A percentile compares a stretch with the other conserved stretches of the same genome.
These are phyloP conservation scores for Allolobophora icterica DNA, from an alignment of 2,888 invertebrate genomes.

Conservation along the genomic window DNA sequence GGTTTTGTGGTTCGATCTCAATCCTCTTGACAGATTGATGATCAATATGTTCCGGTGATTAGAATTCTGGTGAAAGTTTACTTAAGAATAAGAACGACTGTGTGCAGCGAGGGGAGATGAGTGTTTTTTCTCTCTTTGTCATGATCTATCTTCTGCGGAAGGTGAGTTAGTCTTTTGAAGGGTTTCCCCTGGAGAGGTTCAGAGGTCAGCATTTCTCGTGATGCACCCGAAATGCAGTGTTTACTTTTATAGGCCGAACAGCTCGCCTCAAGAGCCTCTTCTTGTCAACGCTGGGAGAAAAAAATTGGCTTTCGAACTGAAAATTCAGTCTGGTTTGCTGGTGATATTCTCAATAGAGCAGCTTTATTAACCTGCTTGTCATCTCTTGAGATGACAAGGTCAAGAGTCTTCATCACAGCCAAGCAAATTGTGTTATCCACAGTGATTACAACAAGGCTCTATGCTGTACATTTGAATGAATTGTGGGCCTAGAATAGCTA, in stretches of 20 bases:
- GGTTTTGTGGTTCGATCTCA: neutral
- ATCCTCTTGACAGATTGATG: constrained; percentile 6
- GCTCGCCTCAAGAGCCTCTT: constrained; percentile 4
- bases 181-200: neutral
- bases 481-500: too few species aligned
- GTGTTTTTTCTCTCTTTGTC: neutral
- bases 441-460: neutral
- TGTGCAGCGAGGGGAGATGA: neutral
- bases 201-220: neutral
- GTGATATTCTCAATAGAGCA: neutral
- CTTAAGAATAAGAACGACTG: neutral
- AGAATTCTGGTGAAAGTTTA: constrained; percentile 3
- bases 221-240: neutral
- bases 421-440: neutral
- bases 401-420: neutral
- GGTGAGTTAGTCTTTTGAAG: neutral
- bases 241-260: constrained; percentile 4
- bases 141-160: neutral
- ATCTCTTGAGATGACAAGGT: constrained; percentile 8
- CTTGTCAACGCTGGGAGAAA: neutral
- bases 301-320: neutral
- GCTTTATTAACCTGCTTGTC: neutral
- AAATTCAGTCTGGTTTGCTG: constrained; percentile 17
- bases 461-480: neutral
- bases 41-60: neutral